These are phyloP conservation scores for Macrocentrus cingulum DNA, from an alignment of 1,140 invertebrate species.

Conservation along the genomic window DNA sequence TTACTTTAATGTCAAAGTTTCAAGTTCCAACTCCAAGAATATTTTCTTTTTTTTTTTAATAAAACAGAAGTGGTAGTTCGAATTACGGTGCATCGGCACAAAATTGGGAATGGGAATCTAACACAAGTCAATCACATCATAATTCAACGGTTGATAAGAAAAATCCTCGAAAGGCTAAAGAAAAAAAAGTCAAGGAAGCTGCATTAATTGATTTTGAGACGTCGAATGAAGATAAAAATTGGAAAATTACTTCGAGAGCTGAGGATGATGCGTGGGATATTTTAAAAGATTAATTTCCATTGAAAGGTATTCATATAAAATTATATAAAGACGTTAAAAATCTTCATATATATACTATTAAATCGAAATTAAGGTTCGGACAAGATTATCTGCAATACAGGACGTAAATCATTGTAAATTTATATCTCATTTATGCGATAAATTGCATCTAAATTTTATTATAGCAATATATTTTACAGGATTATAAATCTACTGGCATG, in stretches of 20 bases:
- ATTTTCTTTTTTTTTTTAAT: neutral
- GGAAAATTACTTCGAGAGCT: slow-evolving; percentile 46
- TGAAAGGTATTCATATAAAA: neutral
- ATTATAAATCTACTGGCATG: too few species aligned
- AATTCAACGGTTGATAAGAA: slow-evolving; percentile 29
- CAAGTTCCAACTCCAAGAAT: neutral
- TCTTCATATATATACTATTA: neutral
- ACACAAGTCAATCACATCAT: slow-evolving; percentile 35
- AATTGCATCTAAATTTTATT: too few species aligned
- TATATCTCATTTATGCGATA: too few species aligned
- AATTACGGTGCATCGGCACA: slow-evolving; percentile 32
- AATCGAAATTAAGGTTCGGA: neutral
- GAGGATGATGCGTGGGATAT: slow-evolving; percentile 64
- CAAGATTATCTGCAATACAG: too few species aligned
- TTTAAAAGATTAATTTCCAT: slow-evolving; percentile 57
- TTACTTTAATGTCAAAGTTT: slow-evolving; percentile 35
- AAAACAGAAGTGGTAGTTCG: slow-evolving; percentile 34
- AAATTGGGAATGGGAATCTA: slow-evolving; percentile 47
- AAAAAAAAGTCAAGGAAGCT: slow-evolving; percentile 49
- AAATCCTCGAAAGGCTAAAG: slow-evolving; percentile 40
- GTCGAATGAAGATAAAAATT: slow-evolving; percentile 49
- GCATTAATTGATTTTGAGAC: slow-evolving; percentile 59
- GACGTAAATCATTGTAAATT: too few species aligned
- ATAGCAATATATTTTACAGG: too few species aligned
- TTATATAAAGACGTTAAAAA: neutral